Evolutionary conservation across 2,888 invertebrate species (phyloP).

Genomic region (Drosophila subquinaria): DNA sequence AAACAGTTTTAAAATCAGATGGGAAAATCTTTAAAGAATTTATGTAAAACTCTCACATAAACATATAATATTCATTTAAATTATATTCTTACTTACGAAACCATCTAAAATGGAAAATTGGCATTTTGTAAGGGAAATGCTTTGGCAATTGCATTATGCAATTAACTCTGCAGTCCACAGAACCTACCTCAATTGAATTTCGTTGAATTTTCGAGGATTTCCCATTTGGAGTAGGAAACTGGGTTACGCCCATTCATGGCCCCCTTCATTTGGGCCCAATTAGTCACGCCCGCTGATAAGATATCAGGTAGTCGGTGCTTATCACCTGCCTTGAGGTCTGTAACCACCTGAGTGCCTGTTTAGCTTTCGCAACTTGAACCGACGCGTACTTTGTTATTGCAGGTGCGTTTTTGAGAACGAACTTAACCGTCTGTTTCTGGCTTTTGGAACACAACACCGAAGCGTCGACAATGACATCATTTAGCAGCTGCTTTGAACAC

Average conservation of each 20-base stretch:
- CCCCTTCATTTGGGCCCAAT: constrained; percentile 66
- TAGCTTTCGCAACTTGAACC: constrained; percentile 68
- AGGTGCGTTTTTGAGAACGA: constrained; percentile 49
- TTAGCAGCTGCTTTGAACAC: constrained; percentile 58
- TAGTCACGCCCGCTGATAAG: constrained; percentile 74
- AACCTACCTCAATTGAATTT: constrained; percentile 68
- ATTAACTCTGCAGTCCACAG: constrained; percentile 12
- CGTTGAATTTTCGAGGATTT: constrained; percentile 29
- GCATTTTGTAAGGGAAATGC: constrained; percentile 1
- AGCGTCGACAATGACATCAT: constrained; percentile 75
- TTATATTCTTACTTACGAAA: neutral
- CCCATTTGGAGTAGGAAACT: constrained; percentile 35
- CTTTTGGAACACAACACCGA: constrained; percentile 62
- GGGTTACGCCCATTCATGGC: constrained; percentile 37
- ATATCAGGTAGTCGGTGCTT: constrained; percentile 72
- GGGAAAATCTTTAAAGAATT: neutral
- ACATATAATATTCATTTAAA: neutral
- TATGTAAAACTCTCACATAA: too few relatives aligned
- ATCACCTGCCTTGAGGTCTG: constrained; percentile 67
- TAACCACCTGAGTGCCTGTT: constrained; percentile 21
- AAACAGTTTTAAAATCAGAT: neutral
- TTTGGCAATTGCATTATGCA: constrained; percentile 44
- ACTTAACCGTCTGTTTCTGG: constrained; percentile 60
- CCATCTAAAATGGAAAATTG: constrained; percentile 3
- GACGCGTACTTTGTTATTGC: constrained; percentile 26